Evolutionary conservation across 2,797 vertebrate species (phyloP).

Genomic region (Chaetophractus vellerosus): DNA sequence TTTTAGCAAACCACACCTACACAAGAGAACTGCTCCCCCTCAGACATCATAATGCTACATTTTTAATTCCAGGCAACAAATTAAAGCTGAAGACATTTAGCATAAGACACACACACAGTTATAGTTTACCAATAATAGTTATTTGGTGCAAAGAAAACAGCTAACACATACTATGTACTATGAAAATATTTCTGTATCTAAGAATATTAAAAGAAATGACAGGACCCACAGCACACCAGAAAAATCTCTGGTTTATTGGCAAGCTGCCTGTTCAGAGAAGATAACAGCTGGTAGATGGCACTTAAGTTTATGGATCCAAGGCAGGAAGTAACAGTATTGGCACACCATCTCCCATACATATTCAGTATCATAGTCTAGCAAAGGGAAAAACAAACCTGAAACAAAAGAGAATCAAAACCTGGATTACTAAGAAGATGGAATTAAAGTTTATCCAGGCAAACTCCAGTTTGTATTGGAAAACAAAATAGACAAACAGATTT

Average conservation of each 20-base stretch:
- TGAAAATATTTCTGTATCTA: slow-evolving; percentile 77
- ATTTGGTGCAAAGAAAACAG: neutral
- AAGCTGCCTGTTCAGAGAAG: slow-evolving; percentile 80
- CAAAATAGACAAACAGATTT: slow-evolving; percentile 26
- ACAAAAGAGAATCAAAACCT: slow-evolving; percentile 66
- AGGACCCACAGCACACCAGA: slow-evolving; percentile 82
- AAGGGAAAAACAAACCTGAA: slow-evolving; percentile 68
- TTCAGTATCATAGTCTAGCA: neutral
- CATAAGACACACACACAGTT: neutral
- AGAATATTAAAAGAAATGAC: slow-evolving; percentile 85
- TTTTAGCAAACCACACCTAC: slow-evolving; percentile 42
- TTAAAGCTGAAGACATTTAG: slow-evolving; percentile 23
- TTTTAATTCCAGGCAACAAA: slow-evolving; percentile 62
- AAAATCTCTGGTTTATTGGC: slow-evolving; percentile 85
- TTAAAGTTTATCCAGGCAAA: slow-evolving; percentile 36
- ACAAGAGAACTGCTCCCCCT: neutral
- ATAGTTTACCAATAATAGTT: neutral
- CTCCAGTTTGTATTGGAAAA: slow-evolving; percentile 39
- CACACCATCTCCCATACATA: slow-evolving; percentile 79
- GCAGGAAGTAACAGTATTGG: slow-evolving; percentile 84
- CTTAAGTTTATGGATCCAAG: slow-evolving; percentile 84
- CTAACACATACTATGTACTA: neutral
- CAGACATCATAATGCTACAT: neutral
- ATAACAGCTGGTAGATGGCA: slow-evolving; percentile 86
- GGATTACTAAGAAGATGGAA: slow-evolving; percentile 17